phyloP scores from a whole-genome alignment of 2,113 vertebrate species.

The Micromys minutus region DNA sequence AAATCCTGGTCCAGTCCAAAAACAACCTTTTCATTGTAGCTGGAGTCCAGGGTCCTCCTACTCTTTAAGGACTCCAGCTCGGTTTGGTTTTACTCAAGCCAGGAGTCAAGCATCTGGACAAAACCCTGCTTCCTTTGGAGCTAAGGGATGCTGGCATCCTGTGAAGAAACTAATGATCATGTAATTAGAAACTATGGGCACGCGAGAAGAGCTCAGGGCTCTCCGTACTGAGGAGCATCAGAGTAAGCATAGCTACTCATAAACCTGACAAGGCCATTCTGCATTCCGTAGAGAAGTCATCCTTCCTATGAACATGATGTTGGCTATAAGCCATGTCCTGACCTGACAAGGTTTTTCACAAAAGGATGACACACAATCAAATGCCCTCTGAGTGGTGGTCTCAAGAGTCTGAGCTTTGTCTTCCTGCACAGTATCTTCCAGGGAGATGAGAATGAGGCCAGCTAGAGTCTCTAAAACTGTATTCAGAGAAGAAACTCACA shows the following conservation, averaged over 20 bases:
- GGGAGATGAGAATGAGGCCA: too few relatives aligned
- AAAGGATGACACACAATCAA: not conserved
- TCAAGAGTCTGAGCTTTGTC: fast-evolving
- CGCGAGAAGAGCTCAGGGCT: not conserved
- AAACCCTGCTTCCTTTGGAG: not conserved
- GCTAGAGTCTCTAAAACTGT: not conserved
- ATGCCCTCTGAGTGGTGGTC: not conserved
- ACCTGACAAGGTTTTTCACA: not conserved
- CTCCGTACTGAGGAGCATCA: not conserved
- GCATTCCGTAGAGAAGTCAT: too few relatives aligned
- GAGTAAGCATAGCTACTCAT: not conserved
- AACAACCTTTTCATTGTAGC: not conserved
- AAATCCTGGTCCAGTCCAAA: not conserved
- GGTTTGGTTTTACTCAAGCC: not conserved
- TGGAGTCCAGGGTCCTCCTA: not conserved
- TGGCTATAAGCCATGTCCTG: not conserved
- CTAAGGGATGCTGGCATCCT: not conserved
- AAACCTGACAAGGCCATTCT: not conserved
- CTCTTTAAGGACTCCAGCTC: not conserved
- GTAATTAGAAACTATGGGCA: too few relatives aligned
- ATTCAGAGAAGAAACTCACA: not conserved
- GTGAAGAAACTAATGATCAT: not conserved
- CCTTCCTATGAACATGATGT: not conserved
- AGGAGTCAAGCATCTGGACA: not conserved
- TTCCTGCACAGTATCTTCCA: not conserved